Evolutionary conservation across 2,888 invertebrate species (phyloP).

Genomic region (Callinectes sapidus): DNA sequence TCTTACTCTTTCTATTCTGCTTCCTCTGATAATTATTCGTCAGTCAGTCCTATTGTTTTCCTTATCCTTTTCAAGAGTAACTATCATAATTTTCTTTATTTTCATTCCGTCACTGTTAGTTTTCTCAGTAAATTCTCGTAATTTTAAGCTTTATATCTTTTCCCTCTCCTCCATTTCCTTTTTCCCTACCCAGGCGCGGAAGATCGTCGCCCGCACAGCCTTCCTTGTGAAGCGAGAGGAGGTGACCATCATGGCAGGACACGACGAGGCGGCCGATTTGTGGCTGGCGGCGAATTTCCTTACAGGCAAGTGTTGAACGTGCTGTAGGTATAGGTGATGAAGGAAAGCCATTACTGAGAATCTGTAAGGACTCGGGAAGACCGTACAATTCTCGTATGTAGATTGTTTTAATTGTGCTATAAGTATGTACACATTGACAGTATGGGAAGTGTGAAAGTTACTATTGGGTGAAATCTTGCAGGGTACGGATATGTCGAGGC

Average conservation of each 20-base stretch:
- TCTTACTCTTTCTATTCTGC: neutral
- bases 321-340: neutral
- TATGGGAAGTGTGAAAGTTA: too few relatives aligned
- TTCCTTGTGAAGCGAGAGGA: conserved; percentile 56
- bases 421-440: too few relatives aligned
- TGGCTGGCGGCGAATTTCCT: conserved; percentile 66
- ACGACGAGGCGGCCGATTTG: conserved; percentile 65
- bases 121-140: neutral
- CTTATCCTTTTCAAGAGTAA: neutral
- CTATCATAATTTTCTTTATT: too few relatives aligned
- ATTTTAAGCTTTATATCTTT: neutral
- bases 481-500: neutral
- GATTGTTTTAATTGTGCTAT: too few relatives aligned
- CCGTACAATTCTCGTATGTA: too few relatives aligned
- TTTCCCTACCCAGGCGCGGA: conserved; percentile 47
- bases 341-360: neutral
- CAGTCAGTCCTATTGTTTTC: neutral
- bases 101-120: neutral
- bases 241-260: conserved; percentile 62
- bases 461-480: too few relatives aligned
- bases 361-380: too few relatives aligned
- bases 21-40: neutral
- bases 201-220: conserved; percentile 48
- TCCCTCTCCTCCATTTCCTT: neutral
- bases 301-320: conserved; percentile 50